Percentiles rank a stretch among this genome's conserved stretches.
These are phyloP conservation scores for Eupeodes luniger DNA, from an alignment of 2,888 invertebrate genomes.

Conservation along the genomic window DNA sequence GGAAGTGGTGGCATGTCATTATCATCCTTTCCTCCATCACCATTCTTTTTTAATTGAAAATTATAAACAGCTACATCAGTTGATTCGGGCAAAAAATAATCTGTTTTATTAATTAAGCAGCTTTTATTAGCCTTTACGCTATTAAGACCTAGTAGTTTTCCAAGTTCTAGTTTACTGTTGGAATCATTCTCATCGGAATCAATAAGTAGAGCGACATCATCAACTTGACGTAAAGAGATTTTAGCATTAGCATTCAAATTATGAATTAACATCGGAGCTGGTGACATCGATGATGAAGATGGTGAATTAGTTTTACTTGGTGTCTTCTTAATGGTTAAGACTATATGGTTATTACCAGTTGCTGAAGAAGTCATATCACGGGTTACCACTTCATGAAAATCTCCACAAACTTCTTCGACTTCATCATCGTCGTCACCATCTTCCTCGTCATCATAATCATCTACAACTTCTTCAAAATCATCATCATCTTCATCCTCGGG, in stretches of 20 bases:
- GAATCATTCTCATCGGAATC: constrained; percentile 23
- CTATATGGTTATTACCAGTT: constrained; percentile 80
- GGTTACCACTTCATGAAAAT: constrained; percentile 80
- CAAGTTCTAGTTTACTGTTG: constrained; percentile 1
- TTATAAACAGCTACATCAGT: constrained; percentile 42
- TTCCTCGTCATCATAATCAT: constrained; percentile 75
- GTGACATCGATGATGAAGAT: constrained; percentile 77
- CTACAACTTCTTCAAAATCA: constrained; percentile 55
- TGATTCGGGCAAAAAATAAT: constrained; percentile 41
- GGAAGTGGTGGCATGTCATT: not conserved
- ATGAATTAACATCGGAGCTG: constrained; percentile 70
- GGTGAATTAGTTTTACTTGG: constrained; percentile 81
- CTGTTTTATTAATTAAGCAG: constrained; percentile 37
- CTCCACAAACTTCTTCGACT: constrained; percentile 72
- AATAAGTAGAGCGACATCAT: constrained; percentile 23
- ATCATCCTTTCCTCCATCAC: constrained; percentile 16
- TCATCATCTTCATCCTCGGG: constrained; percentile 58
- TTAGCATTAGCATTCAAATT: constrained; percentile 43
- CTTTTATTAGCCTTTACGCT: constrained; percentile 26
- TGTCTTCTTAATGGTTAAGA: constrained; percentile 82
- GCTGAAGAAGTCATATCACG: constrained; percentile 79
- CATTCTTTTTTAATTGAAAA: constrained; percentile 51
- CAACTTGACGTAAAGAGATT: constrained; percentile 17
- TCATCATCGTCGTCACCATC: constrained; percentile 74
- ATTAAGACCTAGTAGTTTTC: constrained; percentile 18